These are phyloP conservation scores for Pyrrhia umbra DNA, from an alignment of 2,888 invertebrate genomes.

Conservation along the genomic window DNA sequence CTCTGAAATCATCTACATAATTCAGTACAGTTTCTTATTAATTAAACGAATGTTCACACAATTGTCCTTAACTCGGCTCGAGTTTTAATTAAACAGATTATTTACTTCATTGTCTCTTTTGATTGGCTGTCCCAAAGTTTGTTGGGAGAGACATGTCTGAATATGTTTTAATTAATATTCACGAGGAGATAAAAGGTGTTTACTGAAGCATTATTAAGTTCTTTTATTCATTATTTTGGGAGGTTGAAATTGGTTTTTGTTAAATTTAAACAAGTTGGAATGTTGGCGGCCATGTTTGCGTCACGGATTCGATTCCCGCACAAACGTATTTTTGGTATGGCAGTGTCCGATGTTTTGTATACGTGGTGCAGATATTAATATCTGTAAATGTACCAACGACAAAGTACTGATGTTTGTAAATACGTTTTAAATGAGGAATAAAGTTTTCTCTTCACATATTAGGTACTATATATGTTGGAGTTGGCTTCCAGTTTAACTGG, in stretches of 20 bases:
- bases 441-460: too few species aligned
- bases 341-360: too few species aligned
- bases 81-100: constrained; percentile 36
- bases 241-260: too few species aligned
- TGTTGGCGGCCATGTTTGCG: too few species aligned
- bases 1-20: not conserved
- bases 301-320: too few species aligned
- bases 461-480: too few species aligned
- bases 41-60: constrained; percentile 10
- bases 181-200: constrained; percentile 20
- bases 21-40: not conserved
- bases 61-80: constrained; percentile 13
- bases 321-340: too few species aligned
- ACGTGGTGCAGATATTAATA: too few species aligned
- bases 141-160: constrained; percentile 7
- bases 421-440: too few species aligned
- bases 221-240: not conserved
- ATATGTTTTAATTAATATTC: constrained; percentile 49
- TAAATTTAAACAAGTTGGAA: not conserved
- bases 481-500: not conserved
- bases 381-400: too few species aligned
- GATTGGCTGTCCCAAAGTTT: constrained; percentile 37
- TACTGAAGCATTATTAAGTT: constrained; percentile 25
- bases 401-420: too few species aligned
- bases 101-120: constrained; percentile 23